These are phyloP conservation scores for Epinotia brunnichana DNA, from an alignment of 2,888 invertebrate species.

Conservation along the genomic window DNA sequence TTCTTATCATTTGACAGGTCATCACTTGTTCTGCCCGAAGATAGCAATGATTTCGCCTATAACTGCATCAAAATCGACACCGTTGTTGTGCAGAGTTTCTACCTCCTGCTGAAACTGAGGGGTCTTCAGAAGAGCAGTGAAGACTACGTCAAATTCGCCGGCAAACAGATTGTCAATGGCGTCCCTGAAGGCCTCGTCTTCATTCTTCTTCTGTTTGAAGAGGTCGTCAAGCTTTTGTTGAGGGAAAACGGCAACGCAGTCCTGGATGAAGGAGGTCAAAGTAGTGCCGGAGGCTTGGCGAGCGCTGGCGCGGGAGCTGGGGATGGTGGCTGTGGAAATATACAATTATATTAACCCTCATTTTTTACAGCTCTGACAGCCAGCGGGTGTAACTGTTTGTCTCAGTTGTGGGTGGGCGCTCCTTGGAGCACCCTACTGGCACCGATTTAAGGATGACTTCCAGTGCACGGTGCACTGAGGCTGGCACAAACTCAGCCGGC, in stretches of 20 bases:
- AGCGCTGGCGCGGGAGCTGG: conserved; percentile 29
- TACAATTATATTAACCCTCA: not conserved
- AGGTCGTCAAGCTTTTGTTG: conserved; percentile 64
- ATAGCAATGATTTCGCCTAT: conserved; percentile 61
- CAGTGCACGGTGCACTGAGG: too few relatives aligned
- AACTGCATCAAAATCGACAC: conserved; percentile 58
- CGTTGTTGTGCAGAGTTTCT: conserved; percentile 58
- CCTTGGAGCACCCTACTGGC: not conserved
- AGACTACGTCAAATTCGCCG: conserved; percentile 64
- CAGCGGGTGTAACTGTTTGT: too few relatives aligned
- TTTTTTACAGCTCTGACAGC: too few relatives aligned
- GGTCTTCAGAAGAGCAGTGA: conserved; percentile 62
- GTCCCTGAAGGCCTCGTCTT: conserved; percentile 63
- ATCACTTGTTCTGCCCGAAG: conserved; percentile 60
- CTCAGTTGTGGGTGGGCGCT: too few relatives aligned
- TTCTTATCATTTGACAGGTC: not conserved
- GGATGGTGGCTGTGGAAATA: conserved; percentile 46
- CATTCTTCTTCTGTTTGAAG: conserved; percentile 65
- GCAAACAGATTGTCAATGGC: conserved; percentile 66
- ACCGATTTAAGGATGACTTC: not conserved
- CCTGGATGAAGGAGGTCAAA: conserved; percentile 60
- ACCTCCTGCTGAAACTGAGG: conserved; percentile 64
- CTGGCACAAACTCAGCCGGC: too few relatives aligned
- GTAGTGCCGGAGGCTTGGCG: conserved; percentile 60
- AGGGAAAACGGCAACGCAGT: conserved; percentile 60